Base-by-base conservation (phyloP, 1,140 invertebrate genomes). In the Ips nitidus region DNA sequence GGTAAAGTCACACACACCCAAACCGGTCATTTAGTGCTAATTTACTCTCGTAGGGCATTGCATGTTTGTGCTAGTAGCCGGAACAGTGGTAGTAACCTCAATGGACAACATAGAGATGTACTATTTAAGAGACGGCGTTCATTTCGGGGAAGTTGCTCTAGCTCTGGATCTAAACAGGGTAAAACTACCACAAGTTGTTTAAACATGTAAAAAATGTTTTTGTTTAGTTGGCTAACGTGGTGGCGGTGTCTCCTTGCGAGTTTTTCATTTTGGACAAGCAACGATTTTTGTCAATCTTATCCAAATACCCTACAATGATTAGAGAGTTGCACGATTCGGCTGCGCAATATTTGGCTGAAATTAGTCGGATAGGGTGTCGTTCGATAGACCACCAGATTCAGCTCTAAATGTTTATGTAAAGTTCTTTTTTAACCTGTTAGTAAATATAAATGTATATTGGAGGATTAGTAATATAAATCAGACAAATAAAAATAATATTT, bases 121-220 rank as follows among this genome's bases (percentile, higher is more conserved):
- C 7, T 47, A 45, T 50, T 58, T 66, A 50, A 57, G 45, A 58
- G 64, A 66, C 47, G 64, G 64, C 7, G 42, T 5, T 37, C 64
- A 66, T 47, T 66, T 66, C 45, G 64, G 64, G 58, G 64, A 57
- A 58, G 37, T 58, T 6, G 53, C 64, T n/a, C 58, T 66, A 58
- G 53, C 50, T 2, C 1, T 57, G 3, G 47, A 58, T 39, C 6
- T 58, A n/a, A 4, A 6, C 4, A 45, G 64, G 45, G 64, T 66
- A 22, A 57, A 43, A 39, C 36, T 4, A 37, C 36, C 4, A 4
- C 4, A n/a, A 4, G 4, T 55, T 55, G 36, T 55, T 6, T 55
- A 4, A 8, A 4, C 1, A 8, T 55, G 7, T 55, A 55, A 36
- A 55, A 1, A 5, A 55, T 7, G 4, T 55, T 55, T 36, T 8